Evolutionary conservation across 2,113 vertebrate species (phyloP), one percentile per base, ranked within the genome.

Genomic region (Ophiodon elongatus): DNA sequence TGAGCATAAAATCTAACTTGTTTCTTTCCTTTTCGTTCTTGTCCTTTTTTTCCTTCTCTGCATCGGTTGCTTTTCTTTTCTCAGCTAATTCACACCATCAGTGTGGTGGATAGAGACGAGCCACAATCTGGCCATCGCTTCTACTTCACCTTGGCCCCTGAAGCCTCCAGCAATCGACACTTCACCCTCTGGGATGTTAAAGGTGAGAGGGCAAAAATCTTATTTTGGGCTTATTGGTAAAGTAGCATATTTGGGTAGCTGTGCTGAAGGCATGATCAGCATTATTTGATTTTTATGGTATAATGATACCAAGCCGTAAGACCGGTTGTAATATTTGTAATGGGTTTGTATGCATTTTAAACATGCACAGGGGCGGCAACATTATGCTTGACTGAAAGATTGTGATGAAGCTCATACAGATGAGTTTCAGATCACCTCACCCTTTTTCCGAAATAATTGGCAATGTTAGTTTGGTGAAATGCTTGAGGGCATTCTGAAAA

Each of bases 11-110:
- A 76, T 88, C 69, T 74, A 66, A 21, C n/a, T 14, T 37, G 9
- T 76, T 86, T 72, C 19, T 6, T 65, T 10, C 15, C 13, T 45
- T 45, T 11, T 27, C 31, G 9, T 70, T 82, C 21, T 73, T 76
- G 1, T 80, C 8, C 13, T 64, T 66, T 63, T 47, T 23, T 84
- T 69, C 68, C 11, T 70, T 57, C 52, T 84, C 65, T 56, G 25
- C 35, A 50, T 73, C 21, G 39, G 4, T 54, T 54, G 25, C 29
- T 63, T 73, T 25, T 79, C 50, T 74, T 35, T 83, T 64, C 66
- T 27, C 76, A 99, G 98, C 95, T 99, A 80, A 98, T 99, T 94
- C 98, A 99, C 95, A 99, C 97, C 67, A 97, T 99, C 94, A 99
- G 98, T 0, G 98, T 99, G 31, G 97, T 99, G 91, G 98, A 99